phyloP scores from a whole-genome alignment of 2,797 vertebrate genomes.

The Lepidocolaptes lacrymiger region DNA sequence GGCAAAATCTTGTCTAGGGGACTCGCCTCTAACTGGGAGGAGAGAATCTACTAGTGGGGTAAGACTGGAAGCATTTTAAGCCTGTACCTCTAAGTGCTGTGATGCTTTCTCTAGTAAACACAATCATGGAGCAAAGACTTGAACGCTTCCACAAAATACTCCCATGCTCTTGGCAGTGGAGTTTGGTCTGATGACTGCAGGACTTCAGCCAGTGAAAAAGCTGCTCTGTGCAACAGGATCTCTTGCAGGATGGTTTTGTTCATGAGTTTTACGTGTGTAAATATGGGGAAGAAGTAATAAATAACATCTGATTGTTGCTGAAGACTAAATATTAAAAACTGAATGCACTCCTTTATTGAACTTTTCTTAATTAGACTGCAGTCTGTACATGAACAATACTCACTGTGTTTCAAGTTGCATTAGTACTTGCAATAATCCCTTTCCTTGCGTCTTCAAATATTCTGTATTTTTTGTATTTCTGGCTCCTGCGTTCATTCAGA shows the following conservation, averaged over 20 bases:
- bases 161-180: not conserved
- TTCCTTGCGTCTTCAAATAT: not conserved
- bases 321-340: not conserved
- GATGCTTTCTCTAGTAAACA: not conserved
- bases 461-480: not conserved
- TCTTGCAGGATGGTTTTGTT: not conserved
- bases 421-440: not conserved
- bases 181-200: not conserved
- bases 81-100: rapidly evolving
- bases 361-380: not conserved
- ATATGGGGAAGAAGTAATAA: not conserved
- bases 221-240: not conserved
- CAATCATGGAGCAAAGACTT: not conserved
- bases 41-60: not conserved
- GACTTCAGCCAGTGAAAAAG: not conserved
- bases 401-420: not conserved
- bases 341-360: not conserved
- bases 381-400: not conserved
- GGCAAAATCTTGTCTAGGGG: not conserved
- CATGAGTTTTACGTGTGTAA: not conserved
- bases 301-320: not conserved
- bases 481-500: not conserved
- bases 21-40: not conserved
- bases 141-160: not conserved
- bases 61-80: not conserved